Conservation (phyloP, 2,113 vertebrate genomes). For the Cinclus mexicanus region DNA sequence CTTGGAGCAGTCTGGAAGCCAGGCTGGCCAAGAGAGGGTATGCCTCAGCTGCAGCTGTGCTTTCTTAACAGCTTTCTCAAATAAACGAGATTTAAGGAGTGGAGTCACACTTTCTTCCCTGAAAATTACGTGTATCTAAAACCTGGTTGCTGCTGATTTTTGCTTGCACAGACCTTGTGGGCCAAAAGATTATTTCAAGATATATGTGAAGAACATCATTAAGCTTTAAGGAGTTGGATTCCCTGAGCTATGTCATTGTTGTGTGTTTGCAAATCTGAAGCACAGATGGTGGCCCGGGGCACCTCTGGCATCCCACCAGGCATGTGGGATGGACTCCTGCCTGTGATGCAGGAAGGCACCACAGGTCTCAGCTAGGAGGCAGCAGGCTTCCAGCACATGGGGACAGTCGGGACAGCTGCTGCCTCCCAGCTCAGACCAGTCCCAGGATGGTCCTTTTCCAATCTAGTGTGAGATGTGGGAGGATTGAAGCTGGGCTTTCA, state of each 20-base stretch:
- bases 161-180: not conserved
- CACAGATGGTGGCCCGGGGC: not conserved
- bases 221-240: not conserved
- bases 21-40: not conserved
- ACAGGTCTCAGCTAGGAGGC: not conserved
- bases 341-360: not conserved
- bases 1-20: not conserved
- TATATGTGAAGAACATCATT: not conserved
- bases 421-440: not conserved
- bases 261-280: not conserved
- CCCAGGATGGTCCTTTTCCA: not conserved
- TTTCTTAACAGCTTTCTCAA: not conserved
- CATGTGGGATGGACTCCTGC: not conserved
- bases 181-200: not conserved
- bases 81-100: not conserved
- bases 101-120: not conserved
- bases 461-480: fast-evolving
- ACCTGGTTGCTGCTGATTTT: not conserved
- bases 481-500: not conserved
- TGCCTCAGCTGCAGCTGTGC: not conserved
- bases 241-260: not conserved
- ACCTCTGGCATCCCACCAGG: not conserved
- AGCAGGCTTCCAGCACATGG: not conserved
- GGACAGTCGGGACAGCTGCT: not conserved
- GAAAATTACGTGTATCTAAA: not conserved